Base-by-base conservation (phyloP, 1,140 invertebrate genomes). In the Conus ventricosus region DNA sequence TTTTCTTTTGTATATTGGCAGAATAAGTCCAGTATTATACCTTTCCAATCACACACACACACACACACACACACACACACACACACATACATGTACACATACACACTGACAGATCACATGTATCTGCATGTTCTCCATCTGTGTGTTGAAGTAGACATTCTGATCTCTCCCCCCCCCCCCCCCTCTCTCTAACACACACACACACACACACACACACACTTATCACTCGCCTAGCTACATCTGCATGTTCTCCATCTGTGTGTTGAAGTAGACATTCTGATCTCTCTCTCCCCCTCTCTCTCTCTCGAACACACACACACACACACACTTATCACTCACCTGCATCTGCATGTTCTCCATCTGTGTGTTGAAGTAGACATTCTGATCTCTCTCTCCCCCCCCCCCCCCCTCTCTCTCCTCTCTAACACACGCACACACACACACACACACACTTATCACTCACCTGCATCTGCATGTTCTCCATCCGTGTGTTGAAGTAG, bases 361-460 rank as follows among this genome's bases (percentile, higher is more conserved):
- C 85, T 92, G 90, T 39, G 92, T 90, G 81, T 92, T 93, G 53
- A 95, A 88, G 82, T 93, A 91, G 5, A 92, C 91, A n/a, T n/a
- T n/a, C n/a, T n/a, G 67, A 95, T 93, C 78, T 95, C 93, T 95
- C 95, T 85, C 95, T 87, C n/a, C 92, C n/a, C n/a, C n/a, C n/a
- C n/a, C n/a, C n/a, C n/a, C n/a, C n/a, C n/a, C n/a, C n/a, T n/a
- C 39, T 39, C 39, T 39, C 39, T 39, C 39, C n/a, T n/a, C n/a
- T n/a, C n/a, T 39, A 39, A 39, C 39, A 39, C 39, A 39, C 39
- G 3, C 39, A 39, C 39, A 39, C 39, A 39, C 39, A 39, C 39
- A 39, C 39, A 39, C 0, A 39, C 39, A 39, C 39, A 39, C 3
- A 3, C 39, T 39, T 0, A 39, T 39, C 39, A 39, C 1, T 60